phyloP scores from a whole-genome alignment of 2,888 invertebrate genomes.

The Macrophya alboannulata region DNA sequence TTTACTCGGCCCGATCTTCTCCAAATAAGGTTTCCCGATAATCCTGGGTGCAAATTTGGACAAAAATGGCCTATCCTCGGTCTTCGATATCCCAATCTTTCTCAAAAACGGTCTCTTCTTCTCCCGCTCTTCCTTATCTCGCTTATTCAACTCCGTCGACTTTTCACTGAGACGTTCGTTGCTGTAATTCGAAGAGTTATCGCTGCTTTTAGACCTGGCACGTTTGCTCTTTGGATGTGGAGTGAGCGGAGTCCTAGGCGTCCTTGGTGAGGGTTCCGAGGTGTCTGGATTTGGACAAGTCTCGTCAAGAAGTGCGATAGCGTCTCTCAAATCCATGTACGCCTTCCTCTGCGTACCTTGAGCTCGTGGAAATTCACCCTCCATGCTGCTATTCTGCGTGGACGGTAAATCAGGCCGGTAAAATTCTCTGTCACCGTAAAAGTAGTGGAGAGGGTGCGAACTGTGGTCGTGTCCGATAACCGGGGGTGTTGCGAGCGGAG shows the following conservation, averaged over 20 bases:
- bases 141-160: constrained; percentile 65
- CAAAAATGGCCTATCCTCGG: constrained; percentile 76
- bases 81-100: constrained; percentile 77
- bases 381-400: constrained; percentile 73
- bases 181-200: constrained; percentile 77
- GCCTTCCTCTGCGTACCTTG: constrained; percentile 72
- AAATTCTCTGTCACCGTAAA: constrained; percentile 62
- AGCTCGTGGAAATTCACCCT: constrained; percentile 68
- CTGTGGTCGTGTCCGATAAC: constrained; percentile 67
- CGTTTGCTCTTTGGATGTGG: constrained; percentile 74
- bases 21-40: constrained; percentile 76
- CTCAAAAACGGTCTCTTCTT: constrained; percentile 75
- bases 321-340: constrained; percentile 77
- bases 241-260: constrained; percentile 75
- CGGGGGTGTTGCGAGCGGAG: constrained; percentile 64
- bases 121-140: constrained; percentile 62
- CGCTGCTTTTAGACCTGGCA: constrained; percentile 77
- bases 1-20: constrained; percentile 77
- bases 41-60: constrained; percentile 73
- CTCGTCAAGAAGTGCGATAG: constrained; percentile 77
- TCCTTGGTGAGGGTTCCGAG: constrained; percentile 74
- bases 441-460: constrained; percentile 70
- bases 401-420: constrained; percentile 67
- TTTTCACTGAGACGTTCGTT: constrained; percentile 74
- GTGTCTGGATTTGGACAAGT: constrained; percentile 76